Conservation (phyloP, 37 sponge, comb jelly and placozoan genomes). For the Mnemiopsis leidyi region DNA sequence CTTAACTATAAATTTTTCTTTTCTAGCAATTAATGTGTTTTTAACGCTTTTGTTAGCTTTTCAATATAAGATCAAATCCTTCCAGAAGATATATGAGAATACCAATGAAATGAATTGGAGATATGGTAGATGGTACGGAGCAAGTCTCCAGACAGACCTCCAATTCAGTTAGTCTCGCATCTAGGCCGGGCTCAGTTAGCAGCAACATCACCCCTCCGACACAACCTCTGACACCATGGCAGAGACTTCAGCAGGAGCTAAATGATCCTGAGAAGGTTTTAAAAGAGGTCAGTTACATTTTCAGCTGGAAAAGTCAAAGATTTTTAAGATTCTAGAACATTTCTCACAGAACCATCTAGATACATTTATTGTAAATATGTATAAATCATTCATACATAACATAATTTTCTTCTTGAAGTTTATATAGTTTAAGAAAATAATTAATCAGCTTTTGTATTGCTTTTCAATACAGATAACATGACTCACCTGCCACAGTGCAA, state of each 20-base stretch:
- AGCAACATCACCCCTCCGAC: neutral
- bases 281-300: constrained; percentile 25
- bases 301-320: neutral
- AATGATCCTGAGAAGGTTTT: constrained; percentile 41
- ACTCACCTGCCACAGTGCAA: too few relatives aligned
- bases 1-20: too few relatives aligned
- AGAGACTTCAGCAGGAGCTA: constrained; percentile 30
- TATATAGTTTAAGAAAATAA: too few relatives aligned
- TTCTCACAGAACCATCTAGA: too few relatives aligned
- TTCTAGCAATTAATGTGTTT: too few relatives aligned
- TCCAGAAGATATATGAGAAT: neutral
- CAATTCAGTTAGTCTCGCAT: neutral
- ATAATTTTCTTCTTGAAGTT: too few relatives aligned
- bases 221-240: constrained; percentile 25
- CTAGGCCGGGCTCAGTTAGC: neutral
- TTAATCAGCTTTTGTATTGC: too few relatives aligned
- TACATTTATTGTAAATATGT: too few relatives aligned
- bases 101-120: neutral
- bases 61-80: too few relatives aligned
- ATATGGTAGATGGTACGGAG: neutral
- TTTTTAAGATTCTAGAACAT: too few relatives aligned
- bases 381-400: too few relatives aligned
- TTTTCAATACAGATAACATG: constrained; percentile 52
- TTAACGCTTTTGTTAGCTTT: too few relatives aligned
- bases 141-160: neutral